Conservation (phyloP, 2,888 invertebrate species). For the Lasius platythorax region DNA sequence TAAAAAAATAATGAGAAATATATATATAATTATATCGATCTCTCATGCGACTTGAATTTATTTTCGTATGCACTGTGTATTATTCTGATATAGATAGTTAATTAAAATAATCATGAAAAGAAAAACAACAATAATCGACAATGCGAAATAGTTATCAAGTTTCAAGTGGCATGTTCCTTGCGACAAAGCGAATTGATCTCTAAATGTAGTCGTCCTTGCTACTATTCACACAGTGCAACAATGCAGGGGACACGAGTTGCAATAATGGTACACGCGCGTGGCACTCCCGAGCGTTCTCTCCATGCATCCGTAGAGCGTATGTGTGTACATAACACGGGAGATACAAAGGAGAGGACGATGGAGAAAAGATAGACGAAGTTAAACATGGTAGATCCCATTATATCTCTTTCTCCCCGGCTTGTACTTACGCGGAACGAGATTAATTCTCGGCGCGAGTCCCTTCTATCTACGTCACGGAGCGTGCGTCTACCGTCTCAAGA, state of each 20-base stretch:
- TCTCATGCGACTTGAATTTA: neutral
- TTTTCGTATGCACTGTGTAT: neutral
- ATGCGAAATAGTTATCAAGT: constrained; percentile 6
- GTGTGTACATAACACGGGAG: constrained; percentile 32
- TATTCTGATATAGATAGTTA: neutral
- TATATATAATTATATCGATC: neutral
- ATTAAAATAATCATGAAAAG: neutral
- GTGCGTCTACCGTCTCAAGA: constrained; percentile 45
- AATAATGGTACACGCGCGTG: constrained; percentile 62
- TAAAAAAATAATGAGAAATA: neutral
- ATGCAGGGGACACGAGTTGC: constrained; percentile 42
- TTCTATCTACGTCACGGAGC: constrained; percentile 29
- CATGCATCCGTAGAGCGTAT: constrained; percentile 36
- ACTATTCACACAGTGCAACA: constrained; percentile 65
- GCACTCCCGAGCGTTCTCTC: constrained; percentile 59
- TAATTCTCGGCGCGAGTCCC: constrained; percentile 53
- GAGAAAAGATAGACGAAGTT: constrained; percentile 13
- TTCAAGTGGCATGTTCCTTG: constrained; percentile 16
- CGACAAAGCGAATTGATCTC: constrained; percentile 30
- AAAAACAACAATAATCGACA: constrained; percentile 2
- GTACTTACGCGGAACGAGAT: constrained; percentile 63
- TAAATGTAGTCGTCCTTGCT: constrained; percentile 69
- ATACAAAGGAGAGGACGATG: constrained; percentile 50
- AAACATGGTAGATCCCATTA: constrained; percentile 58
- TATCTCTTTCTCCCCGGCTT: constrained; percentile 57